phyloP scores from a whole-genome alignment of 30 jellyfish, hydroid and myxozoan genomes.

The Sanderia malayensis region DNA sequence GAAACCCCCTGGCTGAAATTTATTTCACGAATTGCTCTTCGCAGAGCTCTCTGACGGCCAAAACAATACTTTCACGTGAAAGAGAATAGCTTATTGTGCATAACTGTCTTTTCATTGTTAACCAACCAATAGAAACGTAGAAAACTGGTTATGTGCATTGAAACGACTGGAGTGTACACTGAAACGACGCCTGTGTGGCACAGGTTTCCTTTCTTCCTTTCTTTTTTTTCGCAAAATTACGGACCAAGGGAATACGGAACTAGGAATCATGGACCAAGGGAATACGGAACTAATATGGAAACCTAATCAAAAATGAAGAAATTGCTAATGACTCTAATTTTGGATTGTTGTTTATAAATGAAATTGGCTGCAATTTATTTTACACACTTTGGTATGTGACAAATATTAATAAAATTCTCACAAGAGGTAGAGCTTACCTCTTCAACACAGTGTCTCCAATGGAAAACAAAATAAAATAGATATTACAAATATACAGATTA shows the following conservation, averaged over 20 bases:
- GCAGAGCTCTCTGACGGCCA: conserved; percentile 16
- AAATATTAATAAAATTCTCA: no score
- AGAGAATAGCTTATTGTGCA: neutral
- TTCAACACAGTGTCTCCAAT: no score
- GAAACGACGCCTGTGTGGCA: neutral
- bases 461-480: no score
- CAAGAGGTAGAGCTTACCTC: no score
- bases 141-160: neutral
- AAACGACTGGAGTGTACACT: neutral
- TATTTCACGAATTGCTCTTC: conserved; percentile 6
- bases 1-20: conserved; percentile 22
- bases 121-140: neutral
- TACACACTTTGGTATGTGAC: no score
- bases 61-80: conserved; percentile 6
- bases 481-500: no score
- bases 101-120: neutral
- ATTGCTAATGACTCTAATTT: no score
- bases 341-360: no score
- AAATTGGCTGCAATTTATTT: no score
- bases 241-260: neutral
- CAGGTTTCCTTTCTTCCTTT: neutral
- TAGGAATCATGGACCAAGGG: no score
- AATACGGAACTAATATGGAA: no score
- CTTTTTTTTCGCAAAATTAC: neutral
- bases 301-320: no score